phyloP scores from a whole-genome alignment of 2,797 vertebrate genomes.

The Enteromius treurensis region DNA sequence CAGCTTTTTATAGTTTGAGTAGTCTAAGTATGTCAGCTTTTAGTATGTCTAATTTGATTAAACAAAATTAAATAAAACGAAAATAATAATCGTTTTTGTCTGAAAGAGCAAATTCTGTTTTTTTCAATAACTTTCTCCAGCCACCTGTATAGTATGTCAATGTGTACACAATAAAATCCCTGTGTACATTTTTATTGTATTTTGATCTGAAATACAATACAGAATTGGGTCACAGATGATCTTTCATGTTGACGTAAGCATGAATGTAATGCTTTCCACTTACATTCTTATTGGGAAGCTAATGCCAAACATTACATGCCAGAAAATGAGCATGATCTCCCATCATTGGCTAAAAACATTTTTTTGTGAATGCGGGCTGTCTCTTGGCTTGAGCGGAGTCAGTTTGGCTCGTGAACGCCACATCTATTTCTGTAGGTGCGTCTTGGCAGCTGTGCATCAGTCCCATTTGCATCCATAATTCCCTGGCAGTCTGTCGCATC shows the following conservation, averaged over 20 bases:
- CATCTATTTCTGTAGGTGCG: slow-evolving; percentile 45
- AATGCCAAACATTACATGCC: not conserved
- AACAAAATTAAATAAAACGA: not conserved
- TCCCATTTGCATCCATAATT: slow-evolving; percentile 57
- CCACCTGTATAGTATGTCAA: too few relatives aligned
- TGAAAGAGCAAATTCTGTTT: too few relatives aligned
- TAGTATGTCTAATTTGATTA: not conserved
- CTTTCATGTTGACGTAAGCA: not conserved
- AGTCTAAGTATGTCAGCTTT: not conserved
- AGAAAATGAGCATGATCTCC: slow-evolving; percentile 3
- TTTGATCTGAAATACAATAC: not conserved
- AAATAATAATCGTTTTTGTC: not conserved
- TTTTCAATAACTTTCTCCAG: not conserved
- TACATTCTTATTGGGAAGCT: not conserved
- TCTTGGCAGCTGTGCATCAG: slow-evolving; percentile 51
- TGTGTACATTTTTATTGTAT: not conserved
- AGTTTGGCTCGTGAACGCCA: slow-evolving; percentile 8
- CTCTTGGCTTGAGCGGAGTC: not conserved
- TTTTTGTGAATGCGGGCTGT: not conserved
- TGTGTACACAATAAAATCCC: not conserved
- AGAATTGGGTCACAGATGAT: not conserved
- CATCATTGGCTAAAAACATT: not conserved
- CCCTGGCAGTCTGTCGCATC: slow-evolving; percentile 60
- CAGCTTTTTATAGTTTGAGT: not conserved
- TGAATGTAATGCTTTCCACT: not conserved